phyloP scores from a whole-genome alignment of 1,140 invertebrate species.

The Hylaeus volcanicus region DNA sequence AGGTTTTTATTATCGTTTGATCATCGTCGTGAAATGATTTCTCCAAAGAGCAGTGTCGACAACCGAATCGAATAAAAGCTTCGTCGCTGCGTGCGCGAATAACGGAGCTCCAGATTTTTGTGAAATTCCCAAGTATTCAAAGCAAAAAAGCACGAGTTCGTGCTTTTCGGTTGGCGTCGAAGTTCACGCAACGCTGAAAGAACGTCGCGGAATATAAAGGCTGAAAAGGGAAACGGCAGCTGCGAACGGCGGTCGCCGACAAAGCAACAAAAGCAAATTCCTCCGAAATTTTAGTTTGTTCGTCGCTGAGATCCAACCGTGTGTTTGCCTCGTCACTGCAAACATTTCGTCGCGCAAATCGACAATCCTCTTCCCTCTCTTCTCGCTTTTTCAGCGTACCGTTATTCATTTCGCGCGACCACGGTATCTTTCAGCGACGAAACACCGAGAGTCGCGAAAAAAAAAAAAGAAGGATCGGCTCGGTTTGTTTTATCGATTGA shows the following conservation, averaged over 20 bases:
- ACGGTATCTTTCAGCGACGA: not conserved
- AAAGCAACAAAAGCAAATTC: not conserved
- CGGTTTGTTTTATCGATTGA: conserved; percentile 45
- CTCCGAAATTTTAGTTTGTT: not conserved
- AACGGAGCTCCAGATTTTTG: not conserved
- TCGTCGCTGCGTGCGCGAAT: no score
- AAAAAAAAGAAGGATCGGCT: conserved; percentile 13
- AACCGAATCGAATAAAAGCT: no score
- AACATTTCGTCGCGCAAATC: conserved; percentile 15
- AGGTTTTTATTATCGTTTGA: no score
- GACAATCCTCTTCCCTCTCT: not conserved
- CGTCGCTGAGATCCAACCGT: not conserved
- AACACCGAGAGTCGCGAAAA: not conserved
- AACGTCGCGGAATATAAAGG: not conserved
- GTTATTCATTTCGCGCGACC: conserved; percentile 20
- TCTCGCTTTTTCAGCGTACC: not conserved
- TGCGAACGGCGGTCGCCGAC: not conserved
- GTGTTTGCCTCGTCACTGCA: conserved; percentile 7
- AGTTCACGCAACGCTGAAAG: not conserved
- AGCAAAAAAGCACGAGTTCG: no score
- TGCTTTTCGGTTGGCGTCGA: no score
- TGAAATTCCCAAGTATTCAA: no score
- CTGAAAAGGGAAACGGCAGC: not conserved
- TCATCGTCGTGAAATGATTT: no score
- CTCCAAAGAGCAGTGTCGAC: no score